Evolutionary conservation across 2,113 vertebrate species (phyloP).

Genomic region (Anoplopoma fimbria): DNA sequence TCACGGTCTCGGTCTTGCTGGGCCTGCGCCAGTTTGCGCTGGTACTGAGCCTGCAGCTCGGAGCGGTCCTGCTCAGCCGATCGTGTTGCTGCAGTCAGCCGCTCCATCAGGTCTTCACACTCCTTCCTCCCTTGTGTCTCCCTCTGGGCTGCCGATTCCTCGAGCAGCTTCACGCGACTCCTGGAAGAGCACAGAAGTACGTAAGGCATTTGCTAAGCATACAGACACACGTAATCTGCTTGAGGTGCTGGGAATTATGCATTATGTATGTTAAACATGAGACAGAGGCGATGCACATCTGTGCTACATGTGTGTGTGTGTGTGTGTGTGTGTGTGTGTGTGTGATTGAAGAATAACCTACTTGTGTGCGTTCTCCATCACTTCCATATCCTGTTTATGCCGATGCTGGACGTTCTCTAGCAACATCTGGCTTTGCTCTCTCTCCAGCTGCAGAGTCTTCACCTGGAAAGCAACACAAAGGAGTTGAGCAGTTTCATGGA

Average conservation of each 20-base stretch:
- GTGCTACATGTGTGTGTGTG: conserved; percentile 72
- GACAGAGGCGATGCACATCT: background rate
- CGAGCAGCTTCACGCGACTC: conserved; percentile 84
- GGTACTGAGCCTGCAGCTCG: conserved; percentile 86
- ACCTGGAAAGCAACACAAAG: conserved; percentile 77
- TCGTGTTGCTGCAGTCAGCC: conserved; percentile 71
- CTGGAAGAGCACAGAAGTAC: conserved; percentile 68
- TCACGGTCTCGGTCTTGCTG: conserved; percentile 87
- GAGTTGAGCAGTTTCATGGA: background rate
- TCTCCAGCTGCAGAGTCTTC: conserved; percentile 86
- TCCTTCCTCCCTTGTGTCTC: conserved; percentile 82
- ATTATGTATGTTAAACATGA: conserved; percentile 5
- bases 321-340: conserved; percentile 23
- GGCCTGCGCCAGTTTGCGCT: conserved; percentile 81
- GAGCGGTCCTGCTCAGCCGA: conserved; percentile 78
- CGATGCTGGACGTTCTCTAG: conserved; percentile 85
- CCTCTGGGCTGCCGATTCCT: conserved; percentile 81
- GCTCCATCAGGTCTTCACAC: conserved; percentile 83
- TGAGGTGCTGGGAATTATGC: background rate
- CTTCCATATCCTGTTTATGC: conserved; percentile 86
- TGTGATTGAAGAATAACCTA: conserved; percentile 45
- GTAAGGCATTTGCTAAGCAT: background rate
- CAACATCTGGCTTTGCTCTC: conserved; percentile 83
- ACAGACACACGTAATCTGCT: too few species aligned
- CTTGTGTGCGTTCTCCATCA: conserved; percentile 88